Evolutionary conservation across 2,888 invertebrate genomes (phyloP), one percentile per base, ranked within the genome.

Genomic region (Palloptera scutellata): DNA sequence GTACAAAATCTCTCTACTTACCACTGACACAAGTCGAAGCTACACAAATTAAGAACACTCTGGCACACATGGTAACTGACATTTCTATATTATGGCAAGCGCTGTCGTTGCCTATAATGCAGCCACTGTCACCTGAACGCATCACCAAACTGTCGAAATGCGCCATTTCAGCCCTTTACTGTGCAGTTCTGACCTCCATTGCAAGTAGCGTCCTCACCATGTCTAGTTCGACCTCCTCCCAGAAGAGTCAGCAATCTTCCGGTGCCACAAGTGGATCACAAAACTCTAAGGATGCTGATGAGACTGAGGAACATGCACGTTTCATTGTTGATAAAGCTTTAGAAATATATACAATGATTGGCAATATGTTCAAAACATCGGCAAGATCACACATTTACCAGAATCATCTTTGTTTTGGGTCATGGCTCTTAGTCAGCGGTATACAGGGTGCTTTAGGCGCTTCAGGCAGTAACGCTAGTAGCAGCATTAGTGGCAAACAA

Each of bases 311-410:
- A 70, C 90, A 92, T 77, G 93, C 94, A 0, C 91, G 93, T 1
- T 90, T 90, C 5, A 88, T 97, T 70, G 95, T 97, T 0, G 95
- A 96, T 81, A 95, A 94, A 83, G 92, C 94, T 41, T 87, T 97
- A 70, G 93, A 94, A 81, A 90, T 96, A 75, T 96, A 94, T 85
- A 91, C 91, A 74, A 89, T 89, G 74, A 91, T 96, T 68, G 92
- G 94, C 2, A 89, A 89, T 72, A 91, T 92, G 48, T 92, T 96
- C 76, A 92, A 92, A 81, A 89, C 89, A 64, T 96, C 96, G 5
- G 94, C 96, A 0, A 88, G 96, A 75, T 94, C 95, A 60, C 84
- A 94, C 91, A 89, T 94, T 58, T 91, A 94, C 77, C 96, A 96
- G 86, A 97, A 97, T 86, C 92, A 96, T 83, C 87, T 95, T 70